These are phyloP conservation scores for Parthenolecanium corni DNA, from an alignment of 2,888 invertebrate species.

Conservation along the genomic window DNA sequence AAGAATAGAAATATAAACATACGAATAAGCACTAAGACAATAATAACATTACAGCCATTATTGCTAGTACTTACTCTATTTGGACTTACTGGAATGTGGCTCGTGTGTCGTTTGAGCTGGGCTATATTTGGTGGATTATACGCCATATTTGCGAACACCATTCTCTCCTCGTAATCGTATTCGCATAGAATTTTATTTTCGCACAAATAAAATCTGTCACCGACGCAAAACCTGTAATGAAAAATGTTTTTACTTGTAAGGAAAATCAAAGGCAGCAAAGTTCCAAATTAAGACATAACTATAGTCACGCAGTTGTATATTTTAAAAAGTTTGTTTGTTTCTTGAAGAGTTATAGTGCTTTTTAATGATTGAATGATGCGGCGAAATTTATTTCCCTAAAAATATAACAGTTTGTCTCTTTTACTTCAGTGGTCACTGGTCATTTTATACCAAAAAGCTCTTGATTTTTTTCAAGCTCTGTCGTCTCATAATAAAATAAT, in stretches of 20 bases:
- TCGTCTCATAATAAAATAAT: no score
- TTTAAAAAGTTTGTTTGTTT: no score
- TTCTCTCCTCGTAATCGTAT: slow-evolving; percentile 91
- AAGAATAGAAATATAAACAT: no score
- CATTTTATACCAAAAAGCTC: no score
- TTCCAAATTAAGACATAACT: neutral
- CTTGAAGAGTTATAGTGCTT: no score
- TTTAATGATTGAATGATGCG: no score
- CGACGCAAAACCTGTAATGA: slow-evolving; percentile 81
- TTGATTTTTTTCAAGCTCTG: no score
- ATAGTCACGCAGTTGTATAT: neutral
- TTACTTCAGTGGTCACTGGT: no score
- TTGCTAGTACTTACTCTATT: slow-evolving; percentile 27
- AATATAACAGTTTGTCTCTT: no score
- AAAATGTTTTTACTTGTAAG: neutral
- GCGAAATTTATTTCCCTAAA: no score
- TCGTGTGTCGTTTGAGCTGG: slow-evolving; percentile 62
- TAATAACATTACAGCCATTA: slow-evolving; percentile 19
- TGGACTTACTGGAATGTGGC: slow-evolving; percentile 35
- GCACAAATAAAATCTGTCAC: slow-evolving; percentile 90
- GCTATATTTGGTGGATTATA: slow-evolving; percentile 72
- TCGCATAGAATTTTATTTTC: slow-evolving; percentile 97
- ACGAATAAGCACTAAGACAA: slow-evolving; percentile 21
- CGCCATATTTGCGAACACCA: slow-evolving; percentile 91
- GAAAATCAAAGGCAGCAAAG: neutral